phyloP scores from a whole-genome alignment of 2,888 invertebrate genomes.

The Ryuthela nishihirai region DNA sequence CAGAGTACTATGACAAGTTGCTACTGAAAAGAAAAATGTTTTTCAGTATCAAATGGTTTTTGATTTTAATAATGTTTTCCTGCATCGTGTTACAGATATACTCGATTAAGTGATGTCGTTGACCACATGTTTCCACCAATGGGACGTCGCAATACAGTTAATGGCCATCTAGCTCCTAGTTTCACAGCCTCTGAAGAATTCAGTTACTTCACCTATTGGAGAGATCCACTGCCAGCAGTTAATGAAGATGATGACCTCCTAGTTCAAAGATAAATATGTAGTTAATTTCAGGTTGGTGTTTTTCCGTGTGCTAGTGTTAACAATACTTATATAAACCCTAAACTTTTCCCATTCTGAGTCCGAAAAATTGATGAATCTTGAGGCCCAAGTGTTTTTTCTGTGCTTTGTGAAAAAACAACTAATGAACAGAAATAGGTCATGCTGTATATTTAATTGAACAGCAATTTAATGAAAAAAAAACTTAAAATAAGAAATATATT shows the following conservation, averaged over 20 bases:
- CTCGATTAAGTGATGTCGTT: slow-evolving; percentile 87
- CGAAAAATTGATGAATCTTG: too few species aligned
- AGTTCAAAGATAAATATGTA: neutral
- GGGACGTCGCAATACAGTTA: slow-evolving; percentile 49
- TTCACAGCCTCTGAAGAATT: slow-evolving; percentile 59
- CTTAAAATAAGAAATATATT: neutral
- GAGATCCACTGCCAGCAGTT: slow-evolving; percentile 65
- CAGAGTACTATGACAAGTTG: neutral
- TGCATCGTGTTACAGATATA: slow-evolving; percentile 66
- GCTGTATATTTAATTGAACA: too few species aligned
- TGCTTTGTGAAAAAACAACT: too few species aligned
- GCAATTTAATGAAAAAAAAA: too few species aligned
- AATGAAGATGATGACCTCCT: slow-evolving; percentile 8
- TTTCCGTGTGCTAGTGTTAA: too few species aligned
- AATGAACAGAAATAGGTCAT: too few species aligned
- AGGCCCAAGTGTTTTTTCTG: too few species aligned
- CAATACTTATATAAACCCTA: too few species aligned
- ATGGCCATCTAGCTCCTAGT: slow-evolving; percentile 43
- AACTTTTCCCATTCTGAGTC: too few species aligned
- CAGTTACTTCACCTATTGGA: slow-evolving; percentile 89
- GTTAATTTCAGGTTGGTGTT: too few species aligned
- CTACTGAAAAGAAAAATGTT: too few species aligned
- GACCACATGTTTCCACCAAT: slow-evolving; percentile 87
- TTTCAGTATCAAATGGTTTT: neutral
- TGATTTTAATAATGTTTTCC: neutral